These are phyloP conservation scores for Folsomia manolachei DNA, from an alignment of 2,888 invertebrate genomes.

Conservation along the genomic window DNA sequence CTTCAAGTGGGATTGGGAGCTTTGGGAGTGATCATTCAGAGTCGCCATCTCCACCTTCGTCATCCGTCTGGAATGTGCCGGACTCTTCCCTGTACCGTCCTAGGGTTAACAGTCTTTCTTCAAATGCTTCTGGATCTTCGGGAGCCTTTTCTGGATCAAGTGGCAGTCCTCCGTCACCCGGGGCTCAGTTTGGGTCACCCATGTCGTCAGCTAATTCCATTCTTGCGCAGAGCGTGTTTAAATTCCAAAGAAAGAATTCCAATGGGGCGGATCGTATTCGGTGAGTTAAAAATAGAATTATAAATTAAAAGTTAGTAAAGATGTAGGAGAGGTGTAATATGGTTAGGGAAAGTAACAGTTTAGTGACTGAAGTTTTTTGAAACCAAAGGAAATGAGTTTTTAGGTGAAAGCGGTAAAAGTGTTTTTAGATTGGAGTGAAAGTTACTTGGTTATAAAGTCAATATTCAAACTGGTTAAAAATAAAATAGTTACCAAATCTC, in stretches of 20 bases:
- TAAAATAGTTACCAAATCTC: too few species aligned
- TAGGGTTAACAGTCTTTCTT: conserved; percentile 54
- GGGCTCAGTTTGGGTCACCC: conserved; percentile 31
- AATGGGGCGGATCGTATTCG: conserved; percentile 31
- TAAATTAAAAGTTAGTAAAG: too few species aligned
- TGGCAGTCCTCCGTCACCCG: conserved; percentile 45
- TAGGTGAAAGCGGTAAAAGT: too few species aligned
- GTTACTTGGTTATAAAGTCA: too few species aligned
- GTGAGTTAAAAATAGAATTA: too few species aligned
- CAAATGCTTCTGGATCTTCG: conserved; percentile 55
- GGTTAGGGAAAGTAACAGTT: too few species aligned
- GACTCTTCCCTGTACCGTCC: conserved; percentile 39
- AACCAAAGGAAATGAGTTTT: too few species aligned
- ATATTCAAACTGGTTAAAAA: too few species aligned
- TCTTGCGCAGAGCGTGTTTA: conserved; percentile 32
- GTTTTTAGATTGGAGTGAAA: too few species aligned
- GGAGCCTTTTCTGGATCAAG: conserved; percentile 50
- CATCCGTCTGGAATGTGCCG: conserved; percentile 68
- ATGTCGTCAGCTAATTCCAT: conserved; percentile 10
- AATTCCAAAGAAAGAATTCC: conserved; percentile 43
- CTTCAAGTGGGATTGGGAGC: background rate
- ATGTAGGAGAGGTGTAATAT: too few species aligned
- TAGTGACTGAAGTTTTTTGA: too few species aligned
- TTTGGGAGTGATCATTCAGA: conserved; percentile 54
- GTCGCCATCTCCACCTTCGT: conserved; percentile 70